Percentiles rank a stretch among this genome's conserved stretches.
Evolutionary conservation across 2,113 vertebrate species (phyloP).

Genomic region (Cettia cetti): DNA sequence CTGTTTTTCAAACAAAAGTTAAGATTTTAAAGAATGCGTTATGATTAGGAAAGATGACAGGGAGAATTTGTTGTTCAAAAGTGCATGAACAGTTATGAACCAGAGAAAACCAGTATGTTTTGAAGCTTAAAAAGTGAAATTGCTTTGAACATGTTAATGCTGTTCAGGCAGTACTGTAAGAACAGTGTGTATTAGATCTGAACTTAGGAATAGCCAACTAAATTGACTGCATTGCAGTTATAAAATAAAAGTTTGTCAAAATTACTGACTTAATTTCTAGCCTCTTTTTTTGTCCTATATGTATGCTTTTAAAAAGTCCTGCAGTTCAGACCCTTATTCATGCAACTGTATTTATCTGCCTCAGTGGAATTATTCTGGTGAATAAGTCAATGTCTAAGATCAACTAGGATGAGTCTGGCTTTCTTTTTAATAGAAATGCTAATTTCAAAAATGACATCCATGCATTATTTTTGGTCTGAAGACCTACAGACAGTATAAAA

Average conservation of each 20-base stretch:
- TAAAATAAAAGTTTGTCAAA: neutral
- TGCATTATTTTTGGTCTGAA: neutral
- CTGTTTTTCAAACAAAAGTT: neutral
- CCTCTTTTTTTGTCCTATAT: neutral
- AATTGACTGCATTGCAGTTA: neutral
- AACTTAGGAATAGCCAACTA: neutral
- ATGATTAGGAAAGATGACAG: neutral
- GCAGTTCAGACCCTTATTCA: neutral
- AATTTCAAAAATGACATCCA: neutral
- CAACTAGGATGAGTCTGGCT: neutral
- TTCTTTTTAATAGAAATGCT: neutral
- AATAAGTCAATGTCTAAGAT: neutral
- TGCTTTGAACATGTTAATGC: neutral
- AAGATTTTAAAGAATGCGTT: neutral
- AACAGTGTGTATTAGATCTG: neutral
- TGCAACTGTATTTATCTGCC: neutral
- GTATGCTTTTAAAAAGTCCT: neutral
- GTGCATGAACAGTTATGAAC: neutral
- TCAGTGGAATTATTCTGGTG: neutral
- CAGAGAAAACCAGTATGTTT: neutral
- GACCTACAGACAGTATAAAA: neutral
- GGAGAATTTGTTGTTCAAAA: neutral
- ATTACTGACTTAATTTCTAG: neutral
- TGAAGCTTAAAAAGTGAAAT: neutral
- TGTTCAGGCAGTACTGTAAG: neutral